These are phyloP conservation scores for Tipula unca DNA, from an alignment of 2,888 invertebrate genomes.

Conservation along the genomic window DNA sequence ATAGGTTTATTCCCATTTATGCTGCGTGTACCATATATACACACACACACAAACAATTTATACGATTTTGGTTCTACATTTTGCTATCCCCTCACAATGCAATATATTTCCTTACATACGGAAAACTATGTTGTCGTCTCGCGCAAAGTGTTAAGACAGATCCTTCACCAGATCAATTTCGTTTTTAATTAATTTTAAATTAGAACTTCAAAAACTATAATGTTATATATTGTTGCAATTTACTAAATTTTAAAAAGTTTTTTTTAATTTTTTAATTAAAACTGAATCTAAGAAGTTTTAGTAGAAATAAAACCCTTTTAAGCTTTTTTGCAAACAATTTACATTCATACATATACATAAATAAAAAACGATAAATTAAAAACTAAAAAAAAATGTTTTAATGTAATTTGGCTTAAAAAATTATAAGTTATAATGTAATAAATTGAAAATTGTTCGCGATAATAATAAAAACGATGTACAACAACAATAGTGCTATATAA, in stretches of 20 bases:
- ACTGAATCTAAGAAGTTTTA: background rate
- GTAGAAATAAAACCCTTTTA: background rate
- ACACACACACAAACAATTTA: background rate
- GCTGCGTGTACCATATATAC: background rate
- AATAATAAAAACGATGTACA: background rate
- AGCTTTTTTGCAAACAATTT: background rate
- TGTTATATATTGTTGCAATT: background rate
- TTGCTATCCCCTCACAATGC: background rate
- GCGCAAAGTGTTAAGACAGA: background rate
- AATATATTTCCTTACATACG: background rate
- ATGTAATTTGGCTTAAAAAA: conserved; percentile 8
- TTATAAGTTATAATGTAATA: conserved; percentile 8
- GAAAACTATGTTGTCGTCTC: background rate
- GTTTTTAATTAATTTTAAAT: background rate
- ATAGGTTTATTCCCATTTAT: background rate
- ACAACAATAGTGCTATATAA: background rate
- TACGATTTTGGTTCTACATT: background rate
- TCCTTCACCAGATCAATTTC: background rate
- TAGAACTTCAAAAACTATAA: background rate
- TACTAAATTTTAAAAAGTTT: background rate
- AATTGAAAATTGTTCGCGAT: background rate
- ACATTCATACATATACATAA: background rate
- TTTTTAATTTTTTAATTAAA: background rate
- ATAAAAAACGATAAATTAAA: background rate
- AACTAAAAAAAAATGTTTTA: background rate